phyloP scores from a whole-genome alignment of 2,888 invertebrate species.

The Tromatobia lineatoria region DNA sequence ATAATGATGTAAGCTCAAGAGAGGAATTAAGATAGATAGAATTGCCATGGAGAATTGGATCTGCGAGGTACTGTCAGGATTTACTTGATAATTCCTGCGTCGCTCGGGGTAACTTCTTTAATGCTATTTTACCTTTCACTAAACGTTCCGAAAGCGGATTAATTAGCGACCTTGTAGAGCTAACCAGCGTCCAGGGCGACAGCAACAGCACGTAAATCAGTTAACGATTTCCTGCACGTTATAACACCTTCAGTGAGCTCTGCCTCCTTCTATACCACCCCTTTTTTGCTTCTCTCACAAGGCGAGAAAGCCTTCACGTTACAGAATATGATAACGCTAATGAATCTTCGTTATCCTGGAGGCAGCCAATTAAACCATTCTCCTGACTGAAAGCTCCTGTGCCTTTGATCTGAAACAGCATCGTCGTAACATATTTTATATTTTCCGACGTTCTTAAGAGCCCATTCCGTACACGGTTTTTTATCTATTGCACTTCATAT shows the following conservation, averaged over 20 bases:
- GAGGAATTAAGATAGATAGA: not conserved
- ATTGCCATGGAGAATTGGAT: conserved; percentile 43
- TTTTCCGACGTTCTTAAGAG: not conserved
- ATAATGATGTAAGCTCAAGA: not conserved
- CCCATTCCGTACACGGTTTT: not conserved
- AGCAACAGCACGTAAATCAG: conserved; percentile 64
- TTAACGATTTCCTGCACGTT: conserved; percentile 73
- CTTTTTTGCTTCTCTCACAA: conserved; percentile 13
- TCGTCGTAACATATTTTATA: conserved; percentile 9
- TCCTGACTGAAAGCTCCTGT: conserved; percentile 10
- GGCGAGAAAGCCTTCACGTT: conserved; percentile 38
- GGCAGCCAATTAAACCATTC: conserved; percentile 33
- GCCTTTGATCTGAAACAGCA: conserved; percentile 12
- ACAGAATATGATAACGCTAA: conserved; percentile 65
- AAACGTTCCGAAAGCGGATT: conserved; percentile 79
- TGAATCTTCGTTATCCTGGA: conserved; percentile 68
- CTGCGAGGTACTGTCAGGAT: conserved; percentile 47
- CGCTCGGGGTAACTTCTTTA: conserved; percentile 71
- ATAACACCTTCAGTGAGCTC: conserved; percentile 42
- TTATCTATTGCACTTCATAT: not conserved
- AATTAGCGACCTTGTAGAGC: conserved; percentile 76
- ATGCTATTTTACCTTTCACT: conserved; percentile 73
- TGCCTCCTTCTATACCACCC: not conserved
- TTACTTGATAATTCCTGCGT: conserved; percentile 70
- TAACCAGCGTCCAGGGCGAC: conserved; percentile 19